Evolutionary conservation across 2,888 invertebrate species (phyloP).

Genomic region (Euzophera pinguis): DNA sequence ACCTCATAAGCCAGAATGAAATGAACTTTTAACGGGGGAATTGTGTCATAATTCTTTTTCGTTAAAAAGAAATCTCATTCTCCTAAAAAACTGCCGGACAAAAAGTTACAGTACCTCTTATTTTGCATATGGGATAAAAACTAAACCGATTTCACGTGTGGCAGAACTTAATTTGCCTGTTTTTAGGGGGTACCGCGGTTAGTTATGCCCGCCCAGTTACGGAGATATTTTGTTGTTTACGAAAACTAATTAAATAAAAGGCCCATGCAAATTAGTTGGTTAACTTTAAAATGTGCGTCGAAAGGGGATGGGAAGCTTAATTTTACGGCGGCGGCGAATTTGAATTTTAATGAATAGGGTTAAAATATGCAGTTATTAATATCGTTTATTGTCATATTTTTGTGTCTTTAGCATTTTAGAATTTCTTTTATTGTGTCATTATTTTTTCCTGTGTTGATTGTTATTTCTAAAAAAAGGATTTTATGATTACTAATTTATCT

Average conservation of each 20-base stretch:
- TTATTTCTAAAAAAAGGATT: too few relatives aligned
- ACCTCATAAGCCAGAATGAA: too few relatives aligned
- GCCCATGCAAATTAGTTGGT: constrained; percentile 39
- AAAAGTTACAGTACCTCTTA: not conserved
- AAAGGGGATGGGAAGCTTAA: constrained; percentile 22
- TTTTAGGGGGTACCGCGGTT: constrained; percentile 6
- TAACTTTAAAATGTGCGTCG: constrained; percentile 33
- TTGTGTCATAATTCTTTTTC: too few relatives aligned
- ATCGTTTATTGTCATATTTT: not conserved
- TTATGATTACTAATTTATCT: too few relatives aligned
- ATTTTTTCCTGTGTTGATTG: too few relatives aligned
- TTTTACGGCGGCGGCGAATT: constrained; percentile 13
- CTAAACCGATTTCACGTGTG: constrained; percentile 3
- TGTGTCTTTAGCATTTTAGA: not conserved
- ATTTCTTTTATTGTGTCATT: too few relatives aligned
- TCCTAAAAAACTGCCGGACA: too few relatives aligned
- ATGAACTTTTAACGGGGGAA: too few relatives aligned
- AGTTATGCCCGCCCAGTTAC: constrained; percentile 28
- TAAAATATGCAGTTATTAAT: constrained; percentile 7
- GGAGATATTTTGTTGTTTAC: constrained; percentile 33
- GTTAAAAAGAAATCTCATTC: too few relatives aligned
- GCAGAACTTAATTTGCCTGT: constrained; percentile 6
- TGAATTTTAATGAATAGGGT: constrained; percentile 8
- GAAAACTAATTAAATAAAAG: constrained; percentile 42
- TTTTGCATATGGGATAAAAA: not conserved